Conservation (phyloP, 2,797 vertebrate species). For the Ambastaia sidthimunki region DNA sequence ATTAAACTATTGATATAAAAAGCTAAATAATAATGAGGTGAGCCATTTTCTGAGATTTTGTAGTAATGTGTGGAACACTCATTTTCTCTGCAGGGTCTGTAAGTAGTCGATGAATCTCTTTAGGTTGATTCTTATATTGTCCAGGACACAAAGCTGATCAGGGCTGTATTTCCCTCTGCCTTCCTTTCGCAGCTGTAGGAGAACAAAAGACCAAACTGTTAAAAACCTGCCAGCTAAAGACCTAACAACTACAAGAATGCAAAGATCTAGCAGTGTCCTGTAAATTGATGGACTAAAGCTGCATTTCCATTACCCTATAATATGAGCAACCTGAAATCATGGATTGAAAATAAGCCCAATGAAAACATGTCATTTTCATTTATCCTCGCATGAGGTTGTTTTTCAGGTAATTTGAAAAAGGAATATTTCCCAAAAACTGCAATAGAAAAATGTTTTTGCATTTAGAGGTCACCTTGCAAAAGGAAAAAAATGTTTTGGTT, state of each 20-base stretch:
- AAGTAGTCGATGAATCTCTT: conserved; percentile 94
- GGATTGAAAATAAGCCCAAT: too few relatives aligned
- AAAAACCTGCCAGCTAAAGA: conserved; percentile 40
- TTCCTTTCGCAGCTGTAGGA: conserved; percentile 88
- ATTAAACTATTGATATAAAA: conserved; percentile 23
- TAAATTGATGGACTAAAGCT: neutral
- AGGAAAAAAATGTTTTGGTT: too few relatives aligned
- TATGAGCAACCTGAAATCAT: too few relatives aligned
- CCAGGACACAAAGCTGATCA: conserved; percentile 92
- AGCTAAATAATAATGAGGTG: neutral
- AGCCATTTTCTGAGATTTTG: neutral
- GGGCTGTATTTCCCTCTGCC: conserved; percentile 84
- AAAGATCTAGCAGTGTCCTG: neutral
- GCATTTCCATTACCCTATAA: too few relatives aligned
- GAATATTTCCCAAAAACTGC: too few relatives aligned
- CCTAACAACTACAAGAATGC: conserved; percentile 19
- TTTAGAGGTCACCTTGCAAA: too few relatives aligned
- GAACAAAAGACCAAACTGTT: conserved; percentile 28
- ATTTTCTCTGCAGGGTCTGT: conserved; percentile 83
- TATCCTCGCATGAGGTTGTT: too few relatives aligned
- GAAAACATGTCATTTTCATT: too few relatives aligned
- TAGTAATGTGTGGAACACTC: conserved; percentile 25
- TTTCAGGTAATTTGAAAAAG: too few relatives aligned
- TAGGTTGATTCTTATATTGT: conserved; percentile 94
- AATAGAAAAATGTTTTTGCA: too few relatives aligned